Conservation (phyloP, 2,888 invertebrate genomes). For the Fragum sueziense region DNA sequence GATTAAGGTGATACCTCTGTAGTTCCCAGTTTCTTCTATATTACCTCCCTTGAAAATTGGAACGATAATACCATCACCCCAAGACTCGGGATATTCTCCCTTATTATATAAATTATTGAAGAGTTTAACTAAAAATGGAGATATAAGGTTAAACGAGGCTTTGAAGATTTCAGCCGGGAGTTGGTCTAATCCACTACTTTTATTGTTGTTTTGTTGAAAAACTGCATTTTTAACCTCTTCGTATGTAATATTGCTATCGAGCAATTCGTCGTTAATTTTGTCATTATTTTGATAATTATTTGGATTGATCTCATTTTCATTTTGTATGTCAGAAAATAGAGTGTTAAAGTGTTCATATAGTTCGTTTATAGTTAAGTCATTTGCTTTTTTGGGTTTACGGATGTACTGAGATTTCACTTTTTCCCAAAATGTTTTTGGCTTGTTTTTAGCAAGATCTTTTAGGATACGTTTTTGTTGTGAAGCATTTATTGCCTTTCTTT, state of each 20-base stretch:
- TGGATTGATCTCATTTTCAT: no score
- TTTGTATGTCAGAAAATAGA: not conserved
- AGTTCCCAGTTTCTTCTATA: not conserved
- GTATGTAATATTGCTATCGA: no score
- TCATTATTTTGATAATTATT: no score
- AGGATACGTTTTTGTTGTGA: not conserved
- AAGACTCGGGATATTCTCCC: conserved; percentile 4
- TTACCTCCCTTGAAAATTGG: conserved; percentile 8
- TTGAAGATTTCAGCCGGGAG: not conserved
- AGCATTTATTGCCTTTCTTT: not conserved
- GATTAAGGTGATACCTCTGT: not conserved
- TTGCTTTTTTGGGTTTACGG: no score
- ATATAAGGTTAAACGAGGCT: not conserved
- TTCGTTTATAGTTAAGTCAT: not conserved
- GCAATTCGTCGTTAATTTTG: no score
- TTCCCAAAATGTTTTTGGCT: not conserved
- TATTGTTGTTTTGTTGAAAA: not conserved
- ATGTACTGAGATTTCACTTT: not conserved
- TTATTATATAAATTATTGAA: not conserved
- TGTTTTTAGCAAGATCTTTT: not conserved
- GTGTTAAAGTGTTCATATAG: not conserved
- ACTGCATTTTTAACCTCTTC: not conserved
- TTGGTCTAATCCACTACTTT: no score
- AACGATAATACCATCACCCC: not conserved
- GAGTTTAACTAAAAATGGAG: not conserved